Conservation (phyloP, 2,113 vertebrate species). For the Indicator maculatus region DNA sequence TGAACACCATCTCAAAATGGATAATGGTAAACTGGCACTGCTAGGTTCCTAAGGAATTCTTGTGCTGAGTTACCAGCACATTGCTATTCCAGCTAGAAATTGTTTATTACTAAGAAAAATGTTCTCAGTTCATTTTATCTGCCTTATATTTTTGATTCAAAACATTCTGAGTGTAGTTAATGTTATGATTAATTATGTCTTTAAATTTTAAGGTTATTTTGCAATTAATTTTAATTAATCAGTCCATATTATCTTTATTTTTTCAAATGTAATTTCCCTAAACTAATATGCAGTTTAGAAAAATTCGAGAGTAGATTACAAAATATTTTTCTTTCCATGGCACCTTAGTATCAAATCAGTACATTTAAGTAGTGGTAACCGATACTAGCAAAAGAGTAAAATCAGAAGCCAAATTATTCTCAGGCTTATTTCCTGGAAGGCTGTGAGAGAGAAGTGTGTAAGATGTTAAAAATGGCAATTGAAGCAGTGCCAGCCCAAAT, state of each 20-base stretch:
- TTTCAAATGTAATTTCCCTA: neutral
- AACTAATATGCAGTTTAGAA: neutral
- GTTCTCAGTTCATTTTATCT: constrained; percentile 9
- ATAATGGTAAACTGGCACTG: neutral
- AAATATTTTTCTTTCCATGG: neutral
- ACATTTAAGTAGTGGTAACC: neutral
- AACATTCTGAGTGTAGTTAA: neutral
- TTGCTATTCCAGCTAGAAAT: neutral
- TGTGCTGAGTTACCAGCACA: neutral
- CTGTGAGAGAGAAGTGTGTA: neutral
- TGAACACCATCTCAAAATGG: neutral
- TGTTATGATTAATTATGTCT: neutral
- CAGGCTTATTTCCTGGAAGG: neutral
- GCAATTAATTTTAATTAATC: neutral
- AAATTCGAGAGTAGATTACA: neutral
- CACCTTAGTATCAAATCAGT: neutral
- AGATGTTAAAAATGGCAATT: neutral
- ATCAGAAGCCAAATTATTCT: neutral
- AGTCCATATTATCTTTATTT: neutral
- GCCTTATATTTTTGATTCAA: neutral
- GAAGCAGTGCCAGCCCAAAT: neutral
- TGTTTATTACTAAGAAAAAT: neutral
- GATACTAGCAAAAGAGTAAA: neutral
- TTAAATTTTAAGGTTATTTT: neutral
- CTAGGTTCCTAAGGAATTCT: neutral